Conservation (phyloP, 2,113 vertebrate genomes). For the Pterophyllum scalare region DNA sequence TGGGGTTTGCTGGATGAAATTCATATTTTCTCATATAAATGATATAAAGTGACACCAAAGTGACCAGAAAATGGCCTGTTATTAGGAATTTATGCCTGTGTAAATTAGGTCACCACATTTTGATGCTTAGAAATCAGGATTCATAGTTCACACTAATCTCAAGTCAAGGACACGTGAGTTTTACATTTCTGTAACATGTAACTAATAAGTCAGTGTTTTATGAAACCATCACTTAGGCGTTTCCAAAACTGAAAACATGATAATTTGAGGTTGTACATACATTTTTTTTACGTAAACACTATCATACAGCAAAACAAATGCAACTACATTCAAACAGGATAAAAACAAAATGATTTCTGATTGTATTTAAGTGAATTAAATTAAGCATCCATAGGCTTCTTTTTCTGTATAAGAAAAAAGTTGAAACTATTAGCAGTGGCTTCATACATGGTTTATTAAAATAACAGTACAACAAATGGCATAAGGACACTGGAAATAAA, state of each 20-base stretch:
- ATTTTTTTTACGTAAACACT: slow-evolving; percentile 56
- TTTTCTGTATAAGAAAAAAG: background rate
- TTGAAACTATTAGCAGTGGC: background rate
- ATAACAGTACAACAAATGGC: background rate
- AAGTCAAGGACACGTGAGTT: background rate
- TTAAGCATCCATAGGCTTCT: background rate
- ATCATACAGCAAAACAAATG: slow-evolving; percentile 28
- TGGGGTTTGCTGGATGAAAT: background rate
- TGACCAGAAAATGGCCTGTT: background rate
- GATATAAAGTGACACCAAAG: background rate
- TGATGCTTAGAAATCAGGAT: background rate
- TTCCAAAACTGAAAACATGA: slow-evolving; percentile 4
- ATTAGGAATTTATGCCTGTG: background rate
- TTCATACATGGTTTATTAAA: background rate
- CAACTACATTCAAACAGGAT: slow-evolving; percentile 31
- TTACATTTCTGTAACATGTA: background rate
- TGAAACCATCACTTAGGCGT: background rate
- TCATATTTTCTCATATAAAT: background rate
- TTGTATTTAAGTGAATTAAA: slow-evolving; percentile 10
- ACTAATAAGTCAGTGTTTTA: background rate
- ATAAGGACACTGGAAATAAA: background rate
- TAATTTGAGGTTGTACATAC: slow-evolving; percentile 41
- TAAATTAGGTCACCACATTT: background rate
- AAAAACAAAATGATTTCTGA: slow-evolving; percentile 25
- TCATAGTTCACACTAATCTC: background rate